Percentiles rank a stretch among this genome's conserved stretches.
phyloP scores from a whole-genome alignment of 2,888 invertebrate genomes.

The Papilio elwesi region DNA sequence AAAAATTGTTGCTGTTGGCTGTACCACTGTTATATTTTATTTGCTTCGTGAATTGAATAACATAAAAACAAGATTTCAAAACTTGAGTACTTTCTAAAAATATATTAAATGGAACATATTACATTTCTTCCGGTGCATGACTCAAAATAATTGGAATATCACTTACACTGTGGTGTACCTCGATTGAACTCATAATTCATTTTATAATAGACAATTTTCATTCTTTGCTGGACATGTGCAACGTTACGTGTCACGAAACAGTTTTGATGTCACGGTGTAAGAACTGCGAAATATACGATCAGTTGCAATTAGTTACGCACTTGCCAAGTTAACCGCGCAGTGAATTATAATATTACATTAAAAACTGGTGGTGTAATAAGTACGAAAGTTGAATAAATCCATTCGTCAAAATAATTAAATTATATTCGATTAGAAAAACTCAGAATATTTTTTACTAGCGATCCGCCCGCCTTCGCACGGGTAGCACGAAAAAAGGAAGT shows the following conservation, averaged over 20 bases:
- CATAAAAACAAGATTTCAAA: too few species aligned
- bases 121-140: background rate
- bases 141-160: background rate
- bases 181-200: background rate
- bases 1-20: too few species aligned
- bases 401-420: too few species aligned
- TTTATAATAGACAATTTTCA: background rate
- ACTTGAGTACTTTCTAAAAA: background rate
- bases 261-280: conserved; percentile 26
- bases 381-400: background rate
- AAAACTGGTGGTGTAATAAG: conserved; percentile 1
- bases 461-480: too few species aligned
- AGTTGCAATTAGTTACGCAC: conserved; percentile 27
- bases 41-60: too few species aligned
- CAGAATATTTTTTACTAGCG: too few species aligned
- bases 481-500: too few species aligned
- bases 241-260: conserved; percentile 35
- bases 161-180: background rate
- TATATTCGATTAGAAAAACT: background rate
- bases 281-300: conserved; percentile 28
- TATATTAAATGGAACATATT: too few species aligned
- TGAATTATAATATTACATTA: background rate
- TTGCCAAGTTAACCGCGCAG: conserved; percentile 23
- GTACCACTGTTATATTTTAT: too few species aligned
- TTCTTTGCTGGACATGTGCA: conserved; percentile 17